Evolutionary conservation across 2,797 vertebrate species (phyloP), one percentile per base, ranked within the genome.

Genomic region (Sebastes iracundus): DNA sequence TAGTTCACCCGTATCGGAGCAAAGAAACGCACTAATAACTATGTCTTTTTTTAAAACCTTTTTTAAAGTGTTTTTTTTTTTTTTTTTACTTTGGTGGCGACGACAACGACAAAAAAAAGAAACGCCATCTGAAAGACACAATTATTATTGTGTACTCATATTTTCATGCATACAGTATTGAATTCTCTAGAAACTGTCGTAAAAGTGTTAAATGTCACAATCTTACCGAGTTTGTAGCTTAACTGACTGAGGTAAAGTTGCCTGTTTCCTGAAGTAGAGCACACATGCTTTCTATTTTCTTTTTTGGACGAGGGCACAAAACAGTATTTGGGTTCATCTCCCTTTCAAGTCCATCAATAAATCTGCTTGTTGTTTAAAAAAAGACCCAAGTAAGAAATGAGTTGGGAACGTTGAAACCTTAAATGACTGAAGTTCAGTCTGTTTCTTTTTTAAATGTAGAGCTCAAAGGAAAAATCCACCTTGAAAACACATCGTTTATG

Each of bases 221-320:
- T 87, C 69, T 88, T 62, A 81, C 81, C 3, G 56, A 83, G 85
- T 84, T 80, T 62, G 82, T 87, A 91, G 89, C 91, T 92, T 85
- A 85, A 85, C 81, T 79, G 90, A 87, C 92, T 94, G 93, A 94
- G 93, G 92, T 93, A 93, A 91, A 83, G 91, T 94, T 88, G 86
- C 88, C 84, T 65, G 88, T 88, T 93, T 94, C 93, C 93, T 93
- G 93, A 93, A 92, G 85, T 61, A 75, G 65, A 91, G 85, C 78
- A 79, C 79, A 72, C 80, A 38, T 70, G 65, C 75, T 38, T 53
- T 52, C 28, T 80, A 8, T 10, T 25, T 35, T 32, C 49, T 27
- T 58, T 79, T 79, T 77, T 81, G 85, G 79, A 80, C 46, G 20
- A 56, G 22, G 63, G 86, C 71, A 67, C 42, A 53, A 22, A 75